Conservation (phyloP, 2,888 invertebrate species). For the Phytoseiulus persimilis region DNA sequence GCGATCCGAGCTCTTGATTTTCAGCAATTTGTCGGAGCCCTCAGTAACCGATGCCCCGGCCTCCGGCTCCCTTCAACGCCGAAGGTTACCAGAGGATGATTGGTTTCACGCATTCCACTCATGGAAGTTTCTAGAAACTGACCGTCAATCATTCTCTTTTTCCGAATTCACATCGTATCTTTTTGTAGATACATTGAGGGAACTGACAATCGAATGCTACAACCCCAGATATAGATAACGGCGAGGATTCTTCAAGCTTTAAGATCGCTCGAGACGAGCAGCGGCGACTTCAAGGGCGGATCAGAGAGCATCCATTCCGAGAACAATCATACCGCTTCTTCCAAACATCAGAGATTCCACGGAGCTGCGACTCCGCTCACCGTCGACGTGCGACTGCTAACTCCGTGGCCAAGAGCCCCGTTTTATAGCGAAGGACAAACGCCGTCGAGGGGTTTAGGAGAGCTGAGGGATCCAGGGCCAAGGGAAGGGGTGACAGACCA, state of each 20-base stretch:
- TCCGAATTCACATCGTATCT: no score
- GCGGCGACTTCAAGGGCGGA: background rate
- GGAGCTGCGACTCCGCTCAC: background rate
- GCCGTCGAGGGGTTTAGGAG: background rate
- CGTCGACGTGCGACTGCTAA: background rate
- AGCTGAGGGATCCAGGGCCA: background rate
- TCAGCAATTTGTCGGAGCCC: no score
- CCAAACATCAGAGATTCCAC: background rate
- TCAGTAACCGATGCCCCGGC: no score
- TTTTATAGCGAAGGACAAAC: background rate
- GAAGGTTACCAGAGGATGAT: no score
- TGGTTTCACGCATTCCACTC: background rate
- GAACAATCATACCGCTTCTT: background rate
- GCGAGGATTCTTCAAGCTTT: no score
- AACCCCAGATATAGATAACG: no score
- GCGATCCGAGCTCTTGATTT: background rate
- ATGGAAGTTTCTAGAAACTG: background rate
- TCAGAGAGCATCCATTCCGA: background rate
- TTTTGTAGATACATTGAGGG: no score
- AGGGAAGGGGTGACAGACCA: background rate
- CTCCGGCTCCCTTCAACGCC: no score
- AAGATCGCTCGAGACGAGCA: no score
- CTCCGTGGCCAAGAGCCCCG: background rate
- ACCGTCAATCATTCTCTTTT: background rate
- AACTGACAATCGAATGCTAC: no score